Conservation (phyloP, 2,888 invertebrate species). For the Dendrolimus houi region DNA sequence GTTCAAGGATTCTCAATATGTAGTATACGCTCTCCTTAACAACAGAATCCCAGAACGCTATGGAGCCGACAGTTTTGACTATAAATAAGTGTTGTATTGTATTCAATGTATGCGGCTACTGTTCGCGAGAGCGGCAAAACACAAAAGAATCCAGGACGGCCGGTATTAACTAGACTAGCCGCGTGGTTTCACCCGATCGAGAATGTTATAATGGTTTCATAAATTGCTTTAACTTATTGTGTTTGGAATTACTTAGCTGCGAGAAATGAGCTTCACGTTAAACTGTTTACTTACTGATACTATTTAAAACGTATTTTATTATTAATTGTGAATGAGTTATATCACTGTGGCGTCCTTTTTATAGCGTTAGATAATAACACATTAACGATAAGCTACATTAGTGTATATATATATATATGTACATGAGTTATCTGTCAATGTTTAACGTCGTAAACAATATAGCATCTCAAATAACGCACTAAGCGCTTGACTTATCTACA, state of each 20-base stretch:
- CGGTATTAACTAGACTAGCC: conserved; percentile 35
- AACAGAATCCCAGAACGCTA: conserved; percentile 51
- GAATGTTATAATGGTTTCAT: conserved; percentile 19
- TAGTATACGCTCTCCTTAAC: conserved; percentile 24
- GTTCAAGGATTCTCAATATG: background rate
- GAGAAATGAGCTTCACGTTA: background rate
- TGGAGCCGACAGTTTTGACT: conserved; percentile 73
- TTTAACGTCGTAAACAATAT: too few relatives aligned
- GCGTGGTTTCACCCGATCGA: conserved; percentile 19
- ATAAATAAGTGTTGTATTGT: conserved; percentile 76
- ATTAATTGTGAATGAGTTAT: too few relatives aligned
- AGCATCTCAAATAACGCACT: too few relatives aligned
- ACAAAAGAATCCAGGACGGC: conserved; percentile 72
- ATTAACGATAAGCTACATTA: too few relatives aligned
- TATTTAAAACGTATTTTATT: too few relatives aligned
- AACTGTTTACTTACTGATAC: background rate
- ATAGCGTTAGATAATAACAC: too few relatives aligned
- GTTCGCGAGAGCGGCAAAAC: conserved; percentile 55
- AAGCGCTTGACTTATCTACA: too few relatives aligned
- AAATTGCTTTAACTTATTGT: background rate
- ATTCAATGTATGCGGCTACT: conserved; percentile 69
- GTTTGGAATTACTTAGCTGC: conserved; percentile 4
- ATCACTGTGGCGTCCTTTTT: too few relatives aligned
- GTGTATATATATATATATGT: too few relatives aligned
- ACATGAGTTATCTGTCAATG: too few relatives aligned